A percentile compares a stretch with the other conserved stretches of the same genome.
phyloP scores from a whole-genome alignment of 2,797 vertebrate genomes.

The Phoeniculus purpureus region DNA sequence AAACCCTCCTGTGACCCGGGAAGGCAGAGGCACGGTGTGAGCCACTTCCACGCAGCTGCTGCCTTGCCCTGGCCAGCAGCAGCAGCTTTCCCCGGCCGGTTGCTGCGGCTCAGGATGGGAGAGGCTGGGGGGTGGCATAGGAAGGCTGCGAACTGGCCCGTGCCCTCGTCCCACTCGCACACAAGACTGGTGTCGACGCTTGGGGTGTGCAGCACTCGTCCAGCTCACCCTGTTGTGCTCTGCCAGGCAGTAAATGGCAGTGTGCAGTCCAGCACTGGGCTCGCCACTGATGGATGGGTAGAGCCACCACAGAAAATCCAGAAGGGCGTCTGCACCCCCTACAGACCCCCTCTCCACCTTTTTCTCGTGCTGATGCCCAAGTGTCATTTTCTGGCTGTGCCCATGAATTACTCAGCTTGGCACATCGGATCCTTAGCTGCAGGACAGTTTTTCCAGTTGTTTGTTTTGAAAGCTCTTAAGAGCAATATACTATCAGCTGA shows the following conservation, averaged over 20 bases:
- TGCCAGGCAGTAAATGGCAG: fast-evolving
- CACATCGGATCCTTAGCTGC: conserved; percentile 47
- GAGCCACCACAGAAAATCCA: neutral
- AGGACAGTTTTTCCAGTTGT: conserved; percentile 67
- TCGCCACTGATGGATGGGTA: neutral
- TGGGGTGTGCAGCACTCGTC: neutral
- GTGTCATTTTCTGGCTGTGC: neutral
- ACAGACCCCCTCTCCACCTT: neutral
- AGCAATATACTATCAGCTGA: conserved; percentile 63
- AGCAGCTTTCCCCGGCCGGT: neutral
- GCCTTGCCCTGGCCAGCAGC: neutral
- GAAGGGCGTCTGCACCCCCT: neutral
- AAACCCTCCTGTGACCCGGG: neutral
- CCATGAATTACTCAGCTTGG: neutral
- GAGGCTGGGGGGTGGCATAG: neutral
- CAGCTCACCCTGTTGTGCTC: neutral
- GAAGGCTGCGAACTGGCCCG: neutral
- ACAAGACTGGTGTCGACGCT: neutral
- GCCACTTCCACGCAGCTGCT: neutral
- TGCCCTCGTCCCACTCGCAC: neutral
- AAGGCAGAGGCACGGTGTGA: neutral
- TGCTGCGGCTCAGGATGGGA: neutral
- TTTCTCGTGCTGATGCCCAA: neutral
- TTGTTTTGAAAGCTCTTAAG: conserved; percentile 72
- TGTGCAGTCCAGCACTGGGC: fast-evolving